These are phyloP conservation scores for Pandemis cinnamomeana DNA, from an alignment of 2,888 invertebrate genomes.

Conservation along the genomic window DNA sequence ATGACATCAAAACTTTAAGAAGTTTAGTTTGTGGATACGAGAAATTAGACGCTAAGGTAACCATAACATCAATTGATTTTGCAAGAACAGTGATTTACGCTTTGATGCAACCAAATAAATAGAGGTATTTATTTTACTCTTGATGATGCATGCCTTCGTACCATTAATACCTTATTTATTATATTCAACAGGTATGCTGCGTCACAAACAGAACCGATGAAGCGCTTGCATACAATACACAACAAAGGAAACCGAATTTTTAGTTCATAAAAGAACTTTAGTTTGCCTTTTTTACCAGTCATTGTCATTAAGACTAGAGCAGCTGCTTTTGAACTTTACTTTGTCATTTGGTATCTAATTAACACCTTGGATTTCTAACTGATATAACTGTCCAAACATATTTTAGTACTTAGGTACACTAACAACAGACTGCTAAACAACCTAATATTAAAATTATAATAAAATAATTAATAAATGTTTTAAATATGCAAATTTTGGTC, in stretches of 20 bases:
- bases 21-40: conserved; percentile 46
- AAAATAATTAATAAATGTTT: no score
- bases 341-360: no score
- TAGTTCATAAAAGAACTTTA: no score
- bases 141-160: neutral
- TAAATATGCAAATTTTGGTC: no score
- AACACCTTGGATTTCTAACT: no score
- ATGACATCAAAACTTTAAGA: conserved; percentile 23
- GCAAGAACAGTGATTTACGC: neutral
- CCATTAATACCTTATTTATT: neutral
- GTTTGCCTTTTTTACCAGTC: no score
- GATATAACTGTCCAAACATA: no score
- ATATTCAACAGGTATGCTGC: conserved; percentile 41
- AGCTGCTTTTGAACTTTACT: no score
- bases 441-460: no score
- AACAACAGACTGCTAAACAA: no score
- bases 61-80: neutral
- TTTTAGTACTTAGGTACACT: no score
- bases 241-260: neutral
- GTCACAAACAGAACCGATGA: conserved; percentile 26
- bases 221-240: conserved; percentile 14
- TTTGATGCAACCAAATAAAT: neutral
- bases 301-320: no score
- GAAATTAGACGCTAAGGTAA: conserved; percentile 43
- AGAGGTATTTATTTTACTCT: neutral